Base-by-base conservation (phyloP, 1,140 invertebrate genomes). In the Achroia grisella region DNA sequence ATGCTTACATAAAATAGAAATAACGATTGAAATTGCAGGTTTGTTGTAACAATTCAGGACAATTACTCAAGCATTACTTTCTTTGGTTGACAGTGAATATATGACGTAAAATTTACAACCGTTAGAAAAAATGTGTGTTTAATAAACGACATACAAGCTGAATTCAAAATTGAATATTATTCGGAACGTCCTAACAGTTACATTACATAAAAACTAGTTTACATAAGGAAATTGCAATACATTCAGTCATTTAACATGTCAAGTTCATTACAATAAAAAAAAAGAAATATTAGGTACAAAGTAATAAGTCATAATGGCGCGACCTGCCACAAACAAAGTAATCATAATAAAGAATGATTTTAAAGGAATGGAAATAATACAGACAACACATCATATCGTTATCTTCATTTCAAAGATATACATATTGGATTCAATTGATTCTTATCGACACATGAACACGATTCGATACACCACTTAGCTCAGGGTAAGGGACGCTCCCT, bases 391-490 rank as follows among this genome's bases (percentile, higher is more conserved):
- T 17, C 9, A 42, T 57, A 62, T 60, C 56, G 56, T 64, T n/a
- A 60, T 52, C 43, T 13, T 47, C 43, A 47, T 40, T 46, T 46
- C 51, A 52, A 60, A 52, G 48, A 61, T 62, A 73, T 71, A 61
- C 50, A 75, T 51, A 62, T 56, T 48, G 36, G 60, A 58, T 58
- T 65, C 36, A 62, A 62, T 68, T 54, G 56, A 64, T 61, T 60
- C 51, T 49, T 23, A 62, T 53, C 30, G 11, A 52, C 45, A 48
- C 58, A 56, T 72, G 63, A 75, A 76, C 70, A 77, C 72, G 61
- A 65, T 65, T 67, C 53, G 48, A 54, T 64, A 64, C 48, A 55
- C 12, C 12, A 44, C 31, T 12, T 12, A 15, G 1, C 35, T 60
- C 56, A 59, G 60, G n/a, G n/a, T n/a, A n/a, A n/a, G n/a, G n/a